A percentile compares a stretch with the other conserved stretches of the same genome.
phyloP scores from a whole-genome alignment of 2,113 vertebrate genomes.

The Salvelinus namaycush region DNA sequence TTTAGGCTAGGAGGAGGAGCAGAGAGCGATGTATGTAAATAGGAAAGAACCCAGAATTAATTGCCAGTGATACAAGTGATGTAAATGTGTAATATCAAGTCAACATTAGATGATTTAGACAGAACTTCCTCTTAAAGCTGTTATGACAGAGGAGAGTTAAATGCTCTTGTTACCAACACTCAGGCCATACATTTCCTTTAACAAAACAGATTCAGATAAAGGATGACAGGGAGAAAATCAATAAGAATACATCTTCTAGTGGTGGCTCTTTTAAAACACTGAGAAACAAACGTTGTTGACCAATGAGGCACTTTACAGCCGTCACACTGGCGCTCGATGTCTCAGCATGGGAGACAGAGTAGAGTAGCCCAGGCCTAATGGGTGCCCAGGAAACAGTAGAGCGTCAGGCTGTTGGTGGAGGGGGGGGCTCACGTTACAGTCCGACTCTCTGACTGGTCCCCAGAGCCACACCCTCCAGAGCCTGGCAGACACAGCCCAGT shows the following conservation, averaged over 20 bases:
- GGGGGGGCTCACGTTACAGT: conserved; percentile 45
- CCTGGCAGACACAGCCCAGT: not conserved
- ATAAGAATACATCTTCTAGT: conserved; percentile 20
- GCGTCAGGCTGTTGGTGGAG: not conserved
- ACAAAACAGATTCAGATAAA: conserved; percentile 21
- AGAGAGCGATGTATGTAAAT: conserved; percentile 9
- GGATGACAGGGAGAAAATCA: conserved; percentile 28
- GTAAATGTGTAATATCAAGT: not conserved
- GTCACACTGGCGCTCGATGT: conserved; percentile 17
- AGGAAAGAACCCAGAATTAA: no score
- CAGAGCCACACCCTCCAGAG: conserved; percentile 35
- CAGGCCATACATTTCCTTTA: not conserved
- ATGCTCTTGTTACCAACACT: not conserved
- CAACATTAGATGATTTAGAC: not conserved
- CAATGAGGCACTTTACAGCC: not conserved
- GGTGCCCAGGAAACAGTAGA: conserved; percentile 63
- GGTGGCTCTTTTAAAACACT: conserved; percentile 15
- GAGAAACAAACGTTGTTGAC: conserved; percentile 14
- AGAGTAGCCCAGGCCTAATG: conserved; percentile 54
- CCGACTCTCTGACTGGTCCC: conserved; percentile 20
- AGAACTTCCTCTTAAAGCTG: not conserved
- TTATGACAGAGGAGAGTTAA: not conserved
- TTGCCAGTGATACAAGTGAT: no score
- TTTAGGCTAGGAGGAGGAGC: conserved; percentile 80
- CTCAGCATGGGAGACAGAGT: conserved; percentile 57